Evolutionary conservation across 2,113 vertebrate genomes (phyloP), one percentile per base, ranked within the genome.

Genomic region (Ptyas mucosa): DNA sequence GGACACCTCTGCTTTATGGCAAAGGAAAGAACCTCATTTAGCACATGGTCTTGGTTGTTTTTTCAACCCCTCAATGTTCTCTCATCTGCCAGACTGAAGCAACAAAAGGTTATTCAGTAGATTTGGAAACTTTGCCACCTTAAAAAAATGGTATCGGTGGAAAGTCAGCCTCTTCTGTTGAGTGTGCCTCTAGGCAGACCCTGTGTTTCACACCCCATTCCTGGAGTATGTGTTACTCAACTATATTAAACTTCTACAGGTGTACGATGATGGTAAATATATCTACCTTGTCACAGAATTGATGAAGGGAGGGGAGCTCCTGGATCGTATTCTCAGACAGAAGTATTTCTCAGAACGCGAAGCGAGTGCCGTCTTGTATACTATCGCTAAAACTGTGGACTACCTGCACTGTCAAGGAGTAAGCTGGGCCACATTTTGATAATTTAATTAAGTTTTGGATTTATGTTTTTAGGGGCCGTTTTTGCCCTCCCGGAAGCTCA

Each of bases 341-440:
- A 99, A 99, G 95, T 99, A 98, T 95, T 99, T 99, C 97, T 99
- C 99, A 0, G 99, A 99, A 96, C 96, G 98, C 26, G 99, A 99
- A 96, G 99, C 99, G 94, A 99, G 99, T 2, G 98, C 99, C 87
- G 98, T 99, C 12, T 97, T 99, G 2, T 99, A 98, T 97, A 98
- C 99, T 85, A 99, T 99, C 95, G 97, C 98, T 46, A 99, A 99
- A 97, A 99, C 99, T 9, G 98, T 99, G 94, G 99, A 99, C 96
- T 99, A 99, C 97, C 98, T 99, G 97, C 99, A 99, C 97, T 99
- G 98, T 97, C 99, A 99, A 98, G 99, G 99, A 96, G 99, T 99
- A 97, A 98, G 97, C 96, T 89, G 64, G 90, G 57, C 43, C 43
- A 69, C 69, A n/a, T 64, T 86, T 5, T 39, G 26, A 21, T 55